These are phyloP conservation scores for Microctonus aethiopoides DNA, from an alignment of 2,888 invertebrate species.

Conservation along the genomic window DNA sequence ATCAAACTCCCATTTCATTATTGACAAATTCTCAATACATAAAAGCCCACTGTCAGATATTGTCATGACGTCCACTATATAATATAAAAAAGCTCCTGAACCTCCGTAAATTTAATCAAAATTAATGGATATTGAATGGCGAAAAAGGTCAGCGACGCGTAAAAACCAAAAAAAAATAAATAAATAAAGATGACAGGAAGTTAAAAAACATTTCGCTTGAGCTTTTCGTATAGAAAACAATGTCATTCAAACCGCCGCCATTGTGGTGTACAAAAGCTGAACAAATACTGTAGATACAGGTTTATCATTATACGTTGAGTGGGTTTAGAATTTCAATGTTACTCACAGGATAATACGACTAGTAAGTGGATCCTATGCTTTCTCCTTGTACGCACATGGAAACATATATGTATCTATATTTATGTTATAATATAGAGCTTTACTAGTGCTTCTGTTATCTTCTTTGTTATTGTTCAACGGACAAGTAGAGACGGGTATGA, in stretches of 20 bases:
- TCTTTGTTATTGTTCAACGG: background rate
- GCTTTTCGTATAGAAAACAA: slow-evolving; percentile 28
- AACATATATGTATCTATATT: background rate
- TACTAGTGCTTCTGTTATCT: background rate
- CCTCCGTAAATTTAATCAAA: slow-evolving; percentile 57
- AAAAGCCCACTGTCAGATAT: background rate
- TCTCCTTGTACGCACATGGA: background rate
- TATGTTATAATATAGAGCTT: background rate
- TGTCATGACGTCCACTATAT: slow-evolving; percentile 38
- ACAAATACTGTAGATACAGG: background rate
- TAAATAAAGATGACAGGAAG: slow-evolving; percentile 35
- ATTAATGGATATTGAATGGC: slow-evolving; percentile 60
- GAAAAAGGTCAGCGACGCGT: slow-evolving; percentile 42
- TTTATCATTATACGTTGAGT: slow-evolving; percentile 11
- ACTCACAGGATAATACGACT: slow-evolving; percentile 22
- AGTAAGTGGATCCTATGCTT: slow-evolving; percentile 27
- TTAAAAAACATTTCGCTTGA: slow-evolving; percentile 8
- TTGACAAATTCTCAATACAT: slow-evolving; percentile 47
- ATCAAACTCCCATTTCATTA: slow-evolving; percentile 34
- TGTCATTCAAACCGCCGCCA: slow-evolving; percentile 8
- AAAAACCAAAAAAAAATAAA: background rate
- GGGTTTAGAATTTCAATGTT: slow-evolving; percentile 11
- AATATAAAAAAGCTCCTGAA: slow-evolving; percentile 54
- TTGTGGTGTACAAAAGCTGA: background rate
- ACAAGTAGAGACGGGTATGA: background rate